These are phyloP conservation scores for Sarcophaga caerulescens DNA, from an alignment of 2,888 invertebrate genomes.

Conservation along the genomic window DNA sequence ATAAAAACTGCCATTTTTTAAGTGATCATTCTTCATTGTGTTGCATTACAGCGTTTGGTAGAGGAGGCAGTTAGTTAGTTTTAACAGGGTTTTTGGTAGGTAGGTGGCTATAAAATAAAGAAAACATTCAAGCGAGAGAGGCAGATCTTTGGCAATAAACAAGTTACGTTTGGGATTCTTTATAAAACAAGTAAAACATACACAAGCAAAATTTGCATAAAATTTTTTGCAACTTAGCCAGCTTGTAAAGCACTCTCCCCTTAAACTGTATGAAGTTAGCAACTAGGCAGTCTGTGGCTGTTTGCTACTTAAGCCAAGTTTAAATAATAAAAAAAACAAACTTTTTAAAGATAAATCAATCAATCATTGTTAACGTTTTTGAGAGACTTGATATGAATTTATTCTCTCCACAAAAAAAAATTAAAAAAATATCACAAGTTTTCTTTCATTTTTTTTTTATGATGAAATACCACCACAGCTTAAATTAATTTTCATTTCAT, in stretches of 20 bases:
- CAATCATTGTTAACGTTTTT: constrained; percentile 55
- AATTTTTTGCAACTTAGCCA: constrained; percentile 35
- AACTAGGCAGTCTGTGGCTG: constrained; percentile 22
- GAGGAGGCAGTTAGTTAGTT: no score
- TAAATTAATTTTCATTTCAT: constrained; percentile 57
- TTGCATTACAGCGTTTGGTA: not conserved
- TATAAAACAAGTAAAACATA: not conserved
- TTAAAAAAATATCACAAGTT: constrained; percentile 11
- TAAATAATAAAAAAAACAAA: constrained; percentile 20
- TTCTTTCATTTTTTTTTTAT: constrained; percentile 5
- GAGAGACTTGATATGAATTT: not conserved
- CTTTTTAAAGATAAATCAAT: constrained; percentile 63
- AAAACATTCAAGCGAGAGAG: constrained; percentile 30
- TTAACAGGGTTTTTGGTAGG: no score
- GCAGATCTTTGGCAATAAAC: constrained; percentile 35
- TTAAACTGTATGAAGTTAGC: not conserved
- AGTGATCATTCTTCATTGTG: constrained; percentile 11
- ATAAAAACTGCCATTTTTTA: constrained; percentile 49
- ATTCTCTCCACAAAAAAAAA: not conserved
- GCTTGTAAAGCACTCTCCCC: constrained; percentile 14
- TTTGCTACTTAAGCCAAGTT: constrained; percentile 14
- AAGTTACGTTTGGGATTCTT: constrained; percentile 37
- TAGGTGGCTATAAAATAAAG: constrained; percentile 33
- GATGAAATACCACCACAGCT: not conserved
- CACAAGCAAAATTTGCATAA: constrained; percentile 63